Evolutionary conservation across 2,888 invertebrate species (phyloP).

Genomic region (Xestoiulus laeticollis): DNA sequence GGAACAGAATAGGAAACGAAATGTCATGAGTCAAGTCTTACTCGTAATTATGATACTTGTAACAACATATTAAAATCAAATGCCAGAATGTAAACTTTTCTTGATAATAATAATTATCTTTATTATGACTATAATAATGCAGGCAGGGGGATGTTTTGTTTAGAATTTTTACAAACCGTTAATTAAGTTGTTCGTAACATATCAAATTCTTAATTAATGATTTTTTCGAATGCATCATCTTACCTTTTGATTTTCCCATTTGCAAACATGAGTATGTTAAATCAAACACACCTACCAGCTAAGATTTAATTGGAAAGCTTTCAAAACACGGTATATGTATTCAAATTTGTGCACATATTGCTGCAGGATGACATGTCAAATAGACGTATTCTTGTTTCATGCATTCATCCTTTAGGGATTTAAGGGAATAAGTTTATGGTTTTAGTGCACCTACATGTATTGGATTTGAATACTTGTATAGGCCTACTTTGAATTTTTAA

Average conservation of each 20-base stretch:
- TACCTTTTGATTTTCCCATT: not conserved
- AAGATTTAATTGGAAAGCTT: slow-evolving; percentile 4
- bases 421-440: not conserved
- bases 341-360: not conserved
- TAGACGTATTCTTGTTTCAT: not conserved
- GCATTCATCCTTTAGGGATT: not conserved
- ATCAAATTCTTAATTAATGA: not conserved
- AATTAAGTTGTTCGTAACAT: too few species aligned
- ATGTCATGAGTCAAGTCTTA: too few species aligned
- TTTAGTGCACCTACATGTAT: not conserved
- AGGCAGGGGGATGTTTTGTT: too few species aligned
- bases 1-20: too few species aligned
- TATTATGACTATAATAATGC: too few species aligned
- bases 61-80: too few species aligned
- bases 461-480: not conserved
- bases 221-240: not conserved
- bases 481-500: not conserved
- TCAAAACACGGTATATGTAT: not conserved
- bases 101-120: too few species aligned
- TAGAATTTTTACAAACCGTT: too few species aligned
- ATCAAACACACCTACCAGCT: not conserved
- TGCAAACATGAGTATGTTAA: not conserved
- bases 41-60: too few species aligned
- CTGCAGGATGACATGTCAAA: not conserved
- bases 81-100: too few species aligned